Conservation (phyloP, 1,140 invertebrate genomes). For the Leptinotarsa texana region DNA sequence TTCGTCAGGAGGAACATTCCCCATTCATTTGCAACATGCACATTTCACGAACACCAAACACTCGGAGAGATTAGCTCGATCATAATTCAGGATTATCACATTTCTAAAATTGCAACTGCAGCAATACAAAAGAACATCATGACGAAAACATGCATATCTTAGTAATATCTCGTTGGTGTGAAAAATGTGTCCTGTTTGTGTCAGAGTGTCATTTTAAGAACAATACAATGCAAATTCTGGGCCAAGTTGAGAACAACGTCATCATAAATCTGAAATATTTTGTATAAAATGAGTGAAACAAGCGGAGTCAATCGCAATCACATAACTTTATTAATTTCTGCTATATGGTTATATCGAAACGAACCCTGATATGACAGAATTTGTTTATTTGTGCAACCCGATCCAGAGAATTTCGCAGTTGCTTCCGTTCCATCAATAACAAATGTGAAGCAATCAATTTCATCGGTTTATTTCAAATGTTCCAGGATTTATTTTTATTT, state of each 20-base stretch:
- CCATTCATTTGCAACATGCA: neutral
- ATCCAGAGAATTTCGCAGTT: no score
- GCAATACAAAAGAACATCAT: neutral
- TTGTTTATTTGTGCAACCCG: no score
- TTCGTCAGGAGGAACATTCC: no score
- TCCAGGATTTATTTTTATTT: no score
- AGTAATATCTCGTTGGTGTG: neutral
- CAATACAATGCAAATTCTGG: neutral
- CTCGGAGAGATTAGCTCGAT: constrained; percentile 4
- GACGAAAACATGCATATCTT: neutral
- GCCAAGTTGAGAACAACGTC: neutral
- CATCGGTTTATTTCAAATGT: no score
- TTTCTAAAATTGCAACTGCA: constrained; percentile 19
- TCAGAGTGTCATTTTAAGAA: neutral
- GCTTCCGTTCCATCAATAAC: no score
- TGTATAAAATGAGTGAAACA: no score
- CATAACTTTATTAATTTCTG: no score
- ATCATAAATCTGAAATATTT: neutral
- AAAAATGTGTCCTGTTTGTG: neutral
- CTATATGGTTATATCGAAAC: no score
- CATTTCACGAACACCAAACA: constrained; percentile 10
- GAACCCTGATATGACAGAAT: no score
- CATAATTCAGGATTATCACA: constrained; percentile 23
- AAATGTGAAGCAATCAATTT: no score
- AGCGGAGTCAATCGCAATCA: no score